Conservation (phyloP, 2,797 vertebrate genomes). For the Enteromius fasciolatus region DNA sequence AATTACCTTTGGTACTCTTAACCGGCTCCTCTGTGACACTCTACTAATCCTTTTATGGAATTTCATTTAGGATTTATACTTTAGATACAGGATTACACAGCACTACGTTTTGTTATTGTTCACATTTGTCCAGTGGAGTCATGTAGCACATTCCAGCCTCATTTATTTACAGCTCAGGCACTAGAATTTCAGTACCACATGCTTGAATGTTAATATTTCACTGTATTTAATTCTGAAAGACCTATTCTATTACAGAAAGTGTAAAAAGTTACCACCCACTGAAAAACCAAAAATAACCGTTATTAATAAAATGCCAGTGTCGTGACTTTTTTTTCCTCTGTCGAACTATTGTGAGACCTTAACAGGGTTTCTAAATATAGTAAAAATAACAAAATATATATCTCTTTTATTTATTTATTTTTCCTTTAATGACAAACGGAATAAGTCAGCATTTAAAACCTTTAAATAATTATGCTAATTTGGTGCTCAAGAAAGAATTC, state of each 20-base stretch:
- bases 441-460: neutral
- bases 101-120: conserved; percentile 68
- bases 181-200: conserved; percentile 5
- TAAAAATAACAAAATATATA: too few relatives aligned
- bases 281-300: neutral
- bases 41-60: conserved; percentile 83
- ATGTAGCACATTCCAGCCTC: conserved; percentile 59
- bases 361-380: neutral
- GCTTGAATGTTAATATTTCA: neutral
- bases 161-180: conserved; percentile 22
- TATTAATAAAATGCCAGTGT: neutral
- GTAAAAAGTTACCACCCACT: neutral
- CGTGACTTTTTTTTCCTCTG: neutral
- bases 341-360: neutral
- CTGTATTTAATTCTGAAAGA: neutral
- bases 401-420: neutral
- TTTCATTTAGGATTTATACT: conserved; percentile 85
- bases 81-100: conserved; percentile 78
- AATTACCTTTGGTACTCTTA: conserved; percentile 92
- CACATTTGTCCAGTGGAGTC: conserved; percentile 61
- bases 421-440: neutral
- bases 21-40: conserved; percentile 92
- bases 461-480: neutral
- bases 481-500: neutral
- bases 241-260: neutral